A percentile compares a stretch with the other conserved stretches of the same genome.
phyloP scores from a whole-genome alignment of 2,888 invertebrate species.

The Pocota personata region DNA sequence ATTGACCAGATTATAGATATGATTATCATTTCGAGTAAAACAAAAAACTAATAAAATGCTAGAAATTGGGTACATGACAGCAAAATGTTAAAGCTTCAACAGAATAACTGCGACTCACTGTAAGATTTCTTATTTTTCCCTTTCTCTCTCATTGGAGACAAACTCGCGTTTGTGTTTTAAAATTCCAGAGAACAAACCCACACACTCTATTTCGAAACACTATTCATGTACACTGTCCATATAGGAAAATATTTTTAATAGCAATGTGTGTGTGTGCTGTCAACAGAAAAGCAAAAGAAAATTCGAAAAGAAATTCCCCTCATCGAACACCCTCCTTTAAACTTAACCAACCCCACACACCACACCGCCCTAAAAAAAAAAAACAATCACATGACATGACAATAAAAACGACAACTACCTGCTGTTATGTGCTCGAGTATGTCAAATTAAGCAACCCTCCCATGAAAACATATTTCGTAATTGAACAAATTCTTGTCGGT shows the following conservation, averaged over 20 bases:
- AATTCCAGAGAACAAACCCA: slow-evolving; percentile 19
- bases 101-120: neutral
- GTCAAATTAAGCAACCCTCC: slow-evolving; percentile 28
- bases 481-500: neutral
- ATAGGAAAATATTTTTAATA: neutral
- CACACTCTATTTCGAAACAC: neutral
- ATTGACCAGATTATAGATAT: no score
- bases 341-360: neutral
- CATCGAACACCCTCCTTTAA: neutral
- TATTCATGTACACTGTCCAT: neutral
- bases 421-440: neutral
- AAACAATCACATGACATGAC: slow-evolving; percentile 15
- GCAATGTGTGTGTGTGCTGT: slow-evolving; percentile 25
- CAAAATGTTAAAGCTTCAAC: neutral
- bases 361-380: neutral
- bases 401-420: slow-evolving; percentile 36
- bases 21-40: no score
- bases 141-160: slow-evolving; percentile 10
- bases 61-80: no score
- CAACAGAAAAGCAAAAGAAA: slow-evolving; percentile 32
- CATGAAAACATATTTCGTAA: neutral
- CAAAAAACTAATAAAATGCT: no score
- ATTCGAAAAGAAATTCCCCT: slow-evolving; percentile 9
- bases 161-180: neutral
- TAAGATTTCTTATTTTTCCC: neutral